phyloP scores from a whole-genome alignment of 2,888 invertebrate species.

The Agrenia bidenticulata region DNA sequence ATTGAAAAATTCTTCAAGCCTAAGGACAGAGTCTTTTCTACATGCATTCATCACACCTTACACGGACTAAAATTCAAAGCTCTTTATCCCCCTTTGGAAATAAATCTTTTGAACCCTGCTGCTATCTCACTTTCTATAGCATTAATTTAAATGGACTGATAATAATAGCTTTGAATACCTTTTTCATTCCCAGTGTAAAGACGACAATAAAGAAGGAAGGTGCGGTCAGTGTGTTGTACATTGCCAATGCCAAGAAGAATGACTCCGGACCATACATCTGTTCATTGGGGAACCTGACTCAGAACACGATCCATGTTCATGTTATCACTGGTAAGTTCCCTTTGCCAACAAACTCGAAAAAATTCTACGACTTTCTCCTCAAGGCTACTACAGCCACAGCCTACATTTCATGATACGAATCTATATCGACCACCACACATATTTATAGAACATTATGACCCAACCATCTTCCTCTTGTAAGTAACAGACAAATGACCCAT shows the following conservation, averaged over 20 bases:
- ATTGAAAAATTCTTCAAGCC: no score
- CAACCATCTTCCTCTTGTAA: neutral
- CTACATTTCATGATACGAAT: neutral
- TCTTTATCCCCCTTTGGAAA: no score
- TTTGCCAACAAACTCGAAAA: neutral
- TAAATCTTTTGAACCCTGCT: no score
- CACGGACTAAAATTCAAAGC: no score
- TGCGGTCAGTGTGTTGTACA: conserved; percentile 73
- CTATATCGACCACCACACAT: neutral
- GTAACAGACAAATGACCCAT: no score
- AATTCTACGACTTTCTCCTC: neutral
- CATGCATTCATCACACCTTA: no score
- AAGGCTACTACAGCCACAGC: neutral
- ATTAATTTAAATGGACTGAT: no score
- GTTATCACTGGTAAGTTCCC: conserved; percentile 69
- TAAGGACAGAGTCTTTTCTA: no score
- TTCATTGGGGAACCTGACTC: conserved; percentile 61
- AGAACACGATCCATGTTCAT: conserved; percentile 68
- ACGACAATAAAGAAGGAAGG: conserved; percentile 71
- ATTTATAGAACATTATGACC: neutral
- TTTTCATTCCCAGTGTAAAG: conserved; percentile 73
- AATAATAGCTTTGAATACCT: no score
- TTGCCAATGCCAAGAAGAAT: conserved; percentile 74
- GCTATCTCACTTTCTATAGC: no score
- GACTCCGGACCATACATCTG: conserved; percentile 81